phyloP scores from a whole-genome alignment of 37 sponge, comb jelly and placozoan genomes.

The Axinella damicornis region DNA sequence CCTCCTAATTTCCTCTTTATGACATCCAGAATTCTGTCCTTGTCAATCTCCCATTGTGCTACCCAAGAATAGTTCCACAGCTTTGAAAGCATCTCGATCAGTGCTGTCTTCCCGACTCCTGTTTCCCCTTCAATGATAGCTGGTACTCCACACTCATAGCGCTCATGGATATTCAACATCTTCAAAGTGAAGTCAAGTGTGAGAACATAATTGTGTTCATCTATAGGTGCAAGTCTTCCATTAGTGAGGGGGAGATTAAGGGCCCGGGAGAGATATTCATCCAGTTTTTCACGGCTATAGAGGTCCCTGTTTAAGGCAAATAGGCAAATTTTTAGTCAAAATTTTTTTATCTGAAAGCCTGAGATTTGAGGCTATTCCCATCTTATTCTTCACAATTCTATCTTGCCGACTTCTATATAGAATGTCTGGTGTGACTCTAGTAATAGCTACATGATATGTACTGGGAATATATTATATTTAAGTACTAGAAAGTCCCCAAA shows the following conservation, averaged over 20 bases:
- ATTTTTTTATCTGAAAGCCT: too few relatives aligned
- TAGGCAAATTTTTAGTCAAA: too few relatives aligned
- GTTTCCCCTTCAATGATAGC: slow-evolving; percentile 94
- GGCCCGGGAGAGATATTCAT: slow-evolving; percentile 68
- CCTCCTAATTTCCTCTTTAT: slow-evolving; percentile 26
- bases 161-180: slow-evolving; percentile 84
- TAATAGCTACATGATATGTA: too few relatives aligned
- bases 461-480: too few relatives aligned
- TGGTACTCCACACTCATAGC: slow-evolving; percentile 87
- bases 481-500: too few relatives aligned
- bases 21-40: slow-evolving; percentile 39
- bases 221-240: slow-evolving; percentile 55
- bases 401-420: too few relatives aligned
- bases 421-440: too few relatives aligned
- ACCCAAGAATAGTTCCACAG: slow-evolving; percentile 73
- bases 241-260: slow-evolving; percentile 49
- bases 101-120: slow-evolving; percentile 91
- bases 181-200: slow-evolving; percentile 87
- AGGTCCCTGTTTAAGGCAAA: too few relatives aligned
- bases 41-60: slow-evolving; percentile 31
- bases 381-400: too few relatives aligned
- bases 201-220: slow-evolving; percentile 78
- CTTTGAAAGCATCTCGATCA: slow-evolving; percentile 80
- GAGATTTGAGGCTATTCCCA: too few relatives aligned
- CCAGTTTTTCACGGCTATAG: slow-evolving; percentile 43